Evolutionary conservation across 2,888 invertebrate genomes (phyloP), one percentile per base, ranked within the genome.

Genomic region (Hermodice carunculata): DNA sequence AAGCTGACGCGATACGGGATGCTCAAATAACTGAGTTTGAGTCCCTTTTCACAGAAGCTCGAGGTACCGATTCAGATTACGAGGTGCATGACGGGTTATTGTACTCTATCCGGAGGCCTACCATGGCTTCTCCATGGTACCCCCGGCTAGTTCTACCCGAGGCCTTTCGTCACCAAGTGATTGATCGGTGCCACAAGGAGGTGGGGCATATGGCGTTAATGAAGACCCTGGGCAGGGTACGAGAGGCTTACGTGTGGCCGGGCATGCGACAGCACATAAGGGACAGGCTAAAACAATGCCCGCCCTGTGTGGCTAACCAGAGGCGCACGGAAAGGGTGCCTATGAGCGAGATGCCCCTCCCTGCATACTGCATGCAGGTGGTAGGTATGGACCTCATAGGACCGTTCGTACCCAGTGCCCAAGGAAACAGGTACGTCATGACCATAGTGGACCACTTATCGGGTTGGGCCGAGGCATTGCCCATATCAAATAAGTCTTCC

Each of bases 221-320:
- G n/a, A n/a, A n/a, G n/a, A n/a, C n/a, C n/a, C n/a, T n/a, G n/a
- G n/a, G n/a, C n/a, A n/a, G n/a, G n/a, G n/a, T n/a, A n/a, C n/a
- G n/a, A n/a, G n/a, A 59, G 14, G 43, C 43, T 5, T 60, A 56
- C 31, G 64, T 64, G 26, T 64, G 64, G 64, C 64, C 60, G 14
- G 59, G 60, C 1, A 59, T 64, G 64, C 3, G 59, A 19, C 6
- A 29, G 11, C 28, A 24, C 19, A 34, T 63, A n/a, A 17, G 31
- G 11, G 14, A 14, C 3, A 22, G 26, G 5, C 28, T 58, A 3
- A 8, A 59, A 22, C n/a, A 6, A 1, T 63, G 63, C 29, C 34
- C 58, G 11, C 22, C 40, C 5, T 63, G 63, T 31, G 48, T 32
- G 17, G 26, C 26, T 22, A 28, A 63, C 29, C 6, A 17, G 0